phyloP scores from a whole-genome alignment of 2,113 vertebrate species.

The Synodontis membranacea region DNA sequence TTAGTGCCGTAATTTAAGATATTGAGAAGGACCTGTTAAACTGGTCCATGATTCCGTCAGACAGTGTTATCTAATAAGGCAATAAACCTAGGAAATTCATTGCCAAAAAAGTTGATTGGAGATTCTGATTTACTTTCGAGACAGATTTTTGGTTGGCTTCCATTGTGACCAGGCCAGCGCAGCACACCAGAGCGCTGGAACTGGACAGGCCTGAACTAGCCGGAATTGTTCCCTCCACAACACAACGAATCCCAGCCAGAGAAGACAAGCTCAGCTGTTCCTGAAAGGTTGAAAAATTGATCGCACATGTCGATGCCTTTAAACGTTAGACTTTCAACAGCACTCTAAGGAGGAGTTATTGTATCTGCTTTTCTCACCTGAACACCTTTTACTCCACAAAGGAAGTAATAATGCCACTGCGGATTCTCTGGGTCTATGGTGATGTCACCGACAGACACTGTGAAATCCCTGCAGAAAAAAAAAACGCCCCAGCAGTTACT shows the following conservation, averaged over 20 bases:
- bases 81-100: neutral
- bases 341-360: neutral
- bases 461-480: conserved; percentile 80
- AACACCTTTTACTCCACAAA: conserved; percentile 96
- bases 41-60: neutral
- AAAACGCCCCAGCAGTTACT: neutral
- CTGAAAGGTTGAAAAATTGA: conserved; percentile 63
- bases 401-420: conserved; percentile 93
- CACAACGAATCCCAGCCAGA: conserved; percentile 86
- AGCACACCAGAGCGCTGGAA: conserved; percentile 94
- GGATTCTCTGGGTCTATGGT: conserved; percentile 85
- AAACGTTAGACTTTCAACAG: neutral
- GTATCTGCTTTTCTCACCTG: conserved; percentile 76
- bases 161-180: conserved; percentile 85
- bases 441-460: conserved; percentile 74
- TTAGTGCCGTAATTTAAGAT: neutral
- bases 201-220: conserved; percentile 93
- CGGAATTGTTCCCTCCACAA: conserved; percentile 91
- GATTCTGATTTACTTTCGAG: conserved; percentile 80
- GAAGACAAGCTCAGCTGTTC: conserved; percentile 81
- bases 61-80: neutral
- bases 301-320: neutral
- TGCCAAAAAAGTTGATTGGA: neutral
- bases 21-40: neutral
- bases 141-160: conserved; percentile 84